phyloP scores from a whole-genome alignment of 1,140 invertebrate species.

The Musca vetustissima region DNA sequence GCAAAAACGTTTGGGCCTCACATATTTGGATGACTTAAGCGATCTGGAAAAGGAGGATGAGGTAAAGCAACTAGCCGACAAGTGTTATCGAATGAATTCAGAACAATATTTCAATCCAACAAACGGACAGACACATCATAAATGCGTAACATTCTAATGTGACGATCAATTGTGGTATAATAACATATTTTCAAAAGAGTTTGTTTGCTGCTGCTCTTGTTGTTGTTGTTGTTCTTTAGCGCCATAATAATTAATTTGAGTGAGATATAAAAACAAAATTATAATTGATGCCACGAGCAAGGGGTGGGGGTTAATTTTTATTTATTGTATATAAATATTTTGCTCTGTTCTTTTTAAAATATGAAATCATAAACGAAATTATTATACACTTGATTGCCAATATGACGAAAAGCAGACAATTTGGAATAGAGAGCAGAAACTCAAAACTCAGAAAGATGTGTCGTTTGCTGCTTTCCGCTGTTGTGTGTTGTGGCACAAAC shows the following conservation, averaged over 20 bases:
- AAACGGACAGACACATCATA: no score
- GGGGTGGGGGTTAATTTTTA: not conserved
- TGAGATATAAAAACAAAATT: not conserved
- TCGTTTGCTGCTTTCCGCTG: no score
- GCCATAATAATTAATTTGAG: no score
- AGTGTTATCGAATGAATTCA: no score
- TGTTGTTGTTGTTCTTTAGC: no score
- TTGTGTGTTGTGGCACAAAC: no score
- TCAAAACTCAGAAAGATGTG: no score
- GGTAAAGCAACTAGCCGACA: slow-evolving; percentile 28
- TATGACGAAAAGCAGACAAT: slow-evolving; percentile 5
- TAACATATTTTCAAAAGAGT: no score
- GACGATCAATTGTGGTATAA: no score
- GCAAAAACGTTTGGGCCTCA: slow-evolving; percentile 44
- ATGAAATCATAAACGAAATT: slow-evolving; percentile 6
- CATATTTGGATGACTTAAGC: slow-evolving; percentile 46
- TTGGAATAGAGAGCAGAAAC: not conserved
- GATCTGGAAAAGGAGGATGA: slow-evolving; percentile 48
- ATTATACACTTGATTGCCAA: slow-evolving; percentile 4
- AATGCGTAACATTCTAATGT: no score
- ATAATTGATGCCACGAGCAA: not conserved
- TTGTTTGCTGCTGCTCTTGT: no score
- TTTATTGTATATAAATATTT: slow-evolving; percentile 4
- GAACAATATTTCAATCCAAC: no score
- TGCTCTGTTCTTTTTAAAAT: not conserved